Percentiles rank a stretch among this genome's conserved stretches.
These are phyloP conservation scores for Corydoras maculifer DNA, from an alignment of 2,113 vertebrate genomes.

Conservation along the genomic window DNA sequence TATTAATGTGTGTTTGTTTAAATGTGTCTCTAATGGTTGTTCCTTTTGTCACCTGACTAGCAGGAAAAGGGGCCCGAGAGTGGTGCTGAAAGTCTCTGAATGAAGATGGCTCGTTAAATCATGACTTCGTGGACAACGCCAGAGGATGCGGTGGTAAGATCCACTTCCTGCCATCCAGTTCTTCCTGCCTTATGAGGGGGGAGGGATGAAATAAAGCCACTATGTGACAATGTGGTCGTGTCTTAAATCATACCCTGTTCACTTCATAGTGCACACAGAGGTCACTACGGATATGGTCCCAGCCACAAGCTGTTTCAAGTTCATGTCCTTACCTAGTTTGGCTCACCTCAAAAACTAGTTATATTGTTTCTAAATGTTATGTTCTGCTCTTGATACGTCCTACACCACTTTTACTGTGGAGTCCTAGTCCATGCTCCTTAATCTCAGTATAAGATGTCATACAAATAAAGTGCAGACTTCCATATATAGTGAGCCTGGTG, in stretches of 20 bases:
- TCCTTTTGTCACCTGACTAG: constrained; percentile 98
- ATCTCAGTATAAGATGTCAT: too few relatives aligned
- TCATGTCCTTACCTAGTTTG: too few relatives aligned
- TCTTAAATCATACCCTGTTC: background rate
- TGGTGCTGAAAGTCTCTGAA: constrained; percentile 82
- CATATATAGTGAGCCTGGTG: too few relatives aligned
- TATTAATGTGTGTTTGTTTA: constrained; percentile 23
- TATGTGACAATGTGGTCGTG: background rate
- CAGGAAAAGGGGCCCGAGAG: constrained; percentile 92
- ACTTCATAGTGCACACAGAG: background rate
- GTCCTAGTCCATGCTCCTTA: too few relatives aligned
- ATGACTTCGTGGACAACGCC: constrained; percentile 84
- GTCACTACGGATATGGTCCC: too few relatives aligned
- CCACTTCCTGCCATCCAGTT: constrained; percentile 61
- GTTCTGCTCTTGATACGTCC: too few relatives aligned
- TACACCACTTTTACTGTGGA: too few relatives aligned
- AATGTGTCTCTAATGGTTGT: constrained; percentile 79
- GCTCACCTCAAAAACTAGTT: too few relatives aligned
- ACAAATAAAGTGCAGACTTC: too few relatives aligned
- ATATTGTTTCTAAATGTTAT: too few relatives aligned
- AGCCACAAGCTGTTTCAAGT: too few relatives aligned
- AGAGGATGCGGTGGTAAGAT: constrained; percentile 88
- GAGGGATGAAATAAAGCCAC: constrained; percentile 3
- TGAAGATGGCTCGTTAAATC: constrained; percentile 82
- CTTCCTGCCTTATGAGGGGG: constrained; percentile 69